Percentiles rank a stretch among this genome's conserved stretches.
Evolutionary conservation across 2,888 invertebrate genomes (phyloP).

Genomic region (Drosophila testacea): DNA sequence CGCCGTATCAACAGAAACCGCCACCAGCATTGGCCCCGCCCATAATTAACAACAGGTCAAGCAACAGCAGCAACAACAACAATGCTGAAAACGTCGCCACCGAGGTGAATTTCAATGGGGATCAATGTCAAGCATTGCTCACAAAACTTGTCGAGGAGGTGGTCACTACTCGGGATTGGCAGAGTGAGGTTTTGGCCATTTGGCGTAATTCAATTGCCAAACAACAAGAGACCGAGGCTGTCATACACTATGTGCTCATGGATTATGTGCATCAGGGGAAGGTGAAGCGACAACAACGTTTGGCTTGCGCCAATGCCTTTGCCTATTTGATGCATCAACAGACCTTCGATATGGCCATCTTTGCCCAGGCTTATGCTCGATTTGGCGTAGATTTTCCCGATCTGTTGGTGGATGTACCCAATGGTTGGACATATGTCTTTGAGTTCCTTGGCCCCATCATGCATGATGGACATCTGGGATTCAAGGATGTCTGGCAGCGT

Average conservation of each 20-base stretch:
- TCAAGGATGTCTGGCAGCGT: slow-evolving; percentile 76
- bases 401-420: slow-evolving; percentile 80
- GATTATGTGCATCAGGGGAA: slow-evolving; percentile 73
- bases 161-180: slow-evolving; percentile 65
- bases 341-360: slow-evolving; percentile 59
- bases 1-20: slow-evolving; percentile 48
- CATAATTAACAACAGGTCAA: slow-evolving; percentile 6
- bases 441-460: slow-evolving; percentile 82
- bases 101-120: slow-evolving; percentile 29
- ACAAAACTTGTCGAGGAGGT: slow-evolving; percentile 75
- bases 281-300: slow-evolving; percentile 68
- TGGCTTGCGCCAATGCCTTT: slow-evolving; percentile 77
- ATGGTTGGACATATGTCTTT: slow-evolving; percentile 81
- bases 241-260: slow-evolving; percentile 73
- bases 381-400: slow-evolving; percentile 77
- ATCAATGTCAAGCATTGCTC: slow-evolving; percentile 73
- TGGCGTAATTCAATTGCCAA: slow-evolving; percentile 67
- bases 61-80: neutral
- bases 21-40: slow-evolving; percentile 1
- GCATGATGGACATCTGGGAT: slow-evolving; percentile 70
- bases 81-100: neutral
- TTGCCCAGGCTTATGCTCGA: slow-evolving; percentile 69
- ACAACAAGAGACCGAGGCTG: slow-evolving; percentile 61
- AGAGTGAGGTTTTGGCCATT: slow-evolving; percentile 56
- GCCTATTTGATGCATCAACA: slow-evolving; percentile 64